Percentiles rank a stretch among this genome's conserved stretches.
phyloP scores from a whole-genome alignment of 2,888 invertebrate species.

The Charanyca ferruginea region DNA sequence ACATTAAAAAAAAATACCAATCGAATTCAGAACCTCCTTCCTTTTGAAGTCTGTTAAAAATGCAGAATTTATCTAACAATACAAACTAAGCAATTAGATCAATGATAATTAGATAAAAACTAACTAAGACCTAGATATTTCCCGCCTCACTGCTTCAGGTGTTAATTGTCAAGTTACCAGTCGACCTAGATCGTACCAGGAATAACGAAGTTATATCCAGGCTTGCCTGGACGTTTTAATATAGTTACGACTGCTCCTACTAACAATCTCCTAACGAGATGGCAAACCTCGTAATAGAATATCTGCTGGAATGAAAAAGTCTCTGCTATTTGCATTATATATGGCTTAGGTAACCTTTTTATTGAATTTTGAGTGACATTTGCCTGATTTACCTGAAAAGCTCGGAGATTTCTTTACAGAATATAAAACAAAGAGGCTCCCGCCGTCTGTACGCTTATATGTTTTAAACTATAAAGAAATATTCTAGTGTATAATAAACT shows the following conservation, averaged over 20 bases:
- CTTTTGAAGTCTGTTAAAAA: no score
- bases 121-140: background rate
- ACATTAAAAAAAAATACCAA: no score
- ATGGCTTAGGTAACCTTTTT: background rate
- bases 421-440: no score
- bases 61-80: background rate
- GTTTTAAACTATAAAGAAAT: no score
- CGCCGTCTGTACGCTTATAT: no score
- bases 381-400: no score
- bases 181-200: background rate
- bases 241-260: conserved; percentile 4
- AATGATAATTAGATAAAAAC: no score
- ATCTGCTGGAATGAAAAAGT: background rate
- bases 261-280: conserved; percentile 12
- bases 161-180: conserved; percentile 11
- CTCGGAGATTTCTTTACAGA: no score
- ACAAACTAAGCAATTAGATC: background rate
- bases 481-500: no score
- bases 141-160: conserved; percentile 13
- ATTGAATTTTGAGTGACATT: background rate
- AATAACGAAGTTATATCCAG: conserved; percentile 8
- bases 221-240: conserved; percentile 8
- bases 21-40: no score
- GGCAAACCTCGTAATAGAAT: conserved; percentile 14
- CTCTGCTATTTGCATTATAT: background rate